These are phyloP conservation scores for Borostomias antarcticus DNA, from an alignment of 2,797 vertebrate genomes.

Conservation along the genomic window DNA sequence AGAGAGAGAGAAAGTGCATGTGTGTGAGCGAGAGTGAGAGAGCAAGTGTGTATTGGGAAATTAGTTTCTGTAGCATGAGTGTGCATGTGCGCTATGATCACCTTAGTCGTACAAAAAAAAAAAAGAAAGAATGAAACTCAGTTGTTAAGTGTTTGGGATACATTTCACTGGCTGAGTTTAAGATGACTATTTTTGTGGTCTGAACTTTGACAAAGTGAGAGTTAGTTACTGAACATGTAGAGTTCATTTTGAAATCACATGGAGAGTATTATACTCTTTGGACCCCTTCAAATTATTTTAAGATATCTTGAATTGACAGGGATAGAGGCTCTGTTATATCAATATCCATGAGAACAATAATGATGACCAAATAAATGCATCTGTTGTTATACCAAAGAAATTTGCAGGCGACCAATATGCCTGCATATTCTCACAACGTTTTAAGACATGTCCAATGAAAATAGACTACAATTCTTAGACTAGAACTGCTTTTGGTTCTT, in stretches of 20 bases:
- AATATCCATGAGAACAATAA: too few species aligned
- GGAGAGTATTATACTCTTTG: too few species aligned
- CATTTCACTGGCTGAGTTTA: background rate
- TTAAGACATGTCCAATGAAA: too few species aligned
- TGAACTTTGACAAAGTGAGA: background rate
- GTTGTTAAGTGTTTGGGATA: background rate
- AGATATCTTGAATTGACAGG: background rate
- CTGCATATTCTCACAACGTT: too few species aligned
- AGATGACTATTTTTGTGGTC: background rate
- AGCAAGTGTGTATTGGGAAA: background rate
- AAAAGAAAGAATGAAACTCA: background rate
- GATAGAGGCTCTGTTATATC: too few species aligned
- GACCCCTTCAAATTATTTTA: too few species aligned
- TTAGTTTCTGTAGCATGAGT: background rate
- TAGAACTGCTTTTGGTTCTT: background rate
- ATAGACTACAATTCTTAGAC: background rate
- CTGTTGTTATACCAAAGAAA: too few species aligned
- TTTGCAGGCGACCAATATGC: too few species aligned
- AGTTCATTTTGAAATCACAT: too few species aligned
- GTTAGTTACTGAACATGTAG: too few species aligned
- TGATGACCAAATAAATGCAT: too few species aligned
- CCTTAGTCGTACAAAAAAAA: background rate
- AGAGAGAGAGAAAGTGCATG: constrained; percentile 3
- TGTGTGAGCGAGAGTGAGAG: constrained; percentile 14
- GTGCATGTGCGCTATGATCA: background rate